These are phyloP conservation scores for Phorcus lineatus DNA, from an alignment of 2,888 invertebrate genomes.

Conservation along the genomic window DNA sequence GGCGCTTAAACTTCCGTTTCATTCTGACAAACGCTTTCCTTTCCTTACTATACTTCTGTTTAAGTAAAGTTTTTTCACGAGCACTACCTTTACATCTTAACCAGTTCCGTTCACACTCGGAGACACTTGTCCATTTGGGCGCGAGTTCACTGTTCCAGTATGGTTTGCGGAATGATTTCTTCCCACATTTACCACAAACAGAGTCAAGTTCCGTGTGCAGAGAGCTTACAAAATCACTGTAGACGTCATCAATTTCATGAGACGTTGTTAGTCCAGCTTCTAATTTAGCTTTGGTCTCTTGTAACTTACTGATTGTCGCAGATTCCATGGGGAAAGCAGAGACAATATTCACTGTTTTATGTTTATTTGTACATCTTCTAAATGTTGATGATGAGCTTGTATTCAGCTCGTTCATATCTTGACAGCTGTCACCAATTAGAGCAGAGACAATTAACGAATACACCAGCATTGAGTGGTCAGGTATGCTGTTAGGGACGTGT, in stretches of 20 bases:
- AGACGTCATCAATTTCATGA: no score
- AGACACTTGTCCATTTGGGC: no score
- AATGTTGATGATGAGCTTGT: not conserved
- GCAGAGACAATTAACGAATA: not conserved
- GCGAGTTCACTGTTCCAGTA: no score
- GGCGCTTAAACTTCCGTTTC: not conserved
- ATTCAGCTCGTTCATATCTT: not conserved
- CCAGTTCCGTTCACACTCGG: no score
- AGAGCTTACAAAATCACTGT: no score
- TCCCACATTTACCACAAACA: no score
- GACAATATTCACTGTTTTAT: not conserved
- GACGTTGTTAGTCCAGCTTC: no score
- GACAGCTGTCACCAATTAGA: not conserved
- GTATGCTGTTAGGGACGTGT: not conserved
- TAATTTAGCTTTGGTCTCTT: no score
- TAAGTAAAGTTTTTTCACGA: not conserved
- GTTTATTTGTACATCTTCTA: not conserved
- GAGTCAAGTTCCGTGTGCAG: no score
- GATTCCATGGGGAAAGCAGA: no score
- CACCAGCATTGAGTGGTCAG: slow-evolving; percentile 24
- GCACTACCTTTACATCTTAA: not conserved
- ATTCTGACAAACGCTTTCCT: not conserved
- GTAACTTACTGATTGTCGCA: no score
- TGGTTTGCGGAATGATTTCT: no score
- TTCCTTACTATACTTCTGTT: not conserved